These are phyloP conservation scores for Neoseiulus cucumeris DNA, from an alignment of 1,140 invertebrate genomes.

Conservation along the genomic window DNA sequence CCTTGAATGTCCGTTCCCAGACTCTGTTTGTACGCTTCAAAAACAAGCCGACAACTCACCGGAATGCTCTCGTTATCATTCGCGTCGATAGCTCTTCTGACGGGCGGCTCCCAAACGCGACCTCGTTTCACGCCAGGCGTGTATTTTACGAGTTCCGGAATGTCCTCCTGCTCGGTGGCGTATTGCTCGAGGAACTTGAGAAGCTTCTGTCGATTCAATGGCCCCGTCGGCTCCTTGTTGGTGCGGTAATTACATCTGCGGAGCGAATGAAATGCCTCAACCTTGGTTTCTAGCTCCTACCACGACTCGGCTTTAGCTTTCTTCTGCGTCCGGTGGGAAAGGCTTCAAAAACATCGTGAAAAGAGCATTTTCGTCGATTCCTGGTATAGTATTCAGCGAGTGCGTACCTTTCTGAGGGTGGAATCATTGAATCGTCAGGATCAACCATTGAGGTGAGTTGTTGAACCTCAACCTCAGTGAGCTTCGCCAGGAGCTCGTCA, in stretches of 20 bases:
- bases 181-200: conserved; percentile 85
- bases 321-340: no score
- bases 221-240: conserved; percentile 79
- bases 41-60: not conserved
- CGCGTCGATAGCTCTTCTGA: not conserved
- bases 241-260: conserved; percentile 91
- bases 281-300: conserved; percentile 69
- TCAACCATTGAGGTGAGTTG: conserved; percentile 87
- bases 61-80: not conserved
- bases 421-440: conserved; percentile 45
- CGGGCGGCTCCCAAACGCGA: conserved; percentile 13
- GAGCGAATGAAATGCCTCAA: conserved; percentile 83
- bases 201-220: conserved; percentile 81
- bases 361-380: no score
- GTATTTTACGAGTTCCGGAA: conserved; percentile 83
- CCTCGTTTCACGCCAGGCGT: conserved; percentile 68
- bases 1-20: no score
- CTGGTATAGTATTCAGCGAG: no score
- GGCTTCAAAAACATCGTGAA: no score
- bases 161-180: conserved; percentile 86
- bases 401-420: conserved; percentile 4
- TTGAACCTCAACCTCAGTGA: conserved; percentile 86
- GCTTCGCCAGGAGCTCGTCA: conserved; percentile 73
- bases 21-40: no score
- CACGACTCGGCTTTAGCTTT: conserved; percentile 12